Evolutionary conservation across 1,140 invertebrate genomes (phyloP).

Genomic region (Paraescarpia echinospica): DNA sequence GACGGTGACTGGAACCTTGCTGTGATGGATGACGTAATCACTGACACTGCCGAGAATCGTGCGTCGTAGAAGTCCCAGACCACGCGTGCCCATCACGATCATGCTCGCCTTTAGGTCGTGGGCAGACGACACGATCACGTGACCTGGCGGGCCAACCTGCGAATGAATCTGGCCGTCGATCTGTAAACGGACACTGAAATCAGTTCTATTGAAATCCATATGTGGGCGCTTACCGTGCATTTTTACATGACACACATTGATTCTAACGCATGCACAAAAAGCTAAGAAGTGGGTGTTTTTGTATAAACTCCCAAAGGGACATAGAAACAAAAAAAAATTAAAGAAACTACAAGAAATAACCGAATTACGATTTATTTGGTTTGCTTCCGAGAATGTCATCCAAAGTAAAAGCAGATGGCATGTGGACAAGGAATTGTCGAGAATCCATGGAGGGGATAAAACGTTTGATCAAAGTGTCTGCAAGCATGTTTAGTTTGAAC

Average conservation of each 20-base stretch:
- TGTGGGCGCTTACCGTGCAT: background rate
- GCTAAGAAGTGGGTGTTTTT: too few species aligned
- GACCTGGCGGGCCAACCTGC: constrained; percentile 12
- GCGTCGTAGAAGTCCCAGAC: constrained; percentile 20
- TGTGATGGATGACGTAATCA: constrained; percentile 29
- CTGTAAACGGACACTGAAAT: background rate
- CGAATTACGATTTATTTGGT: too few species aligned
- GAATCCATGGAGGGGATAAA: too few species aligned
- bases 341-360: too few species aligned
- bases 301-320: too few species aligned
- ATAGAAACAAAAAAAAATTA: too few species aligned
- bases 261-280: too few species aligned
- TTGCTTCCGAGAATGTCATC: too few species aligned
- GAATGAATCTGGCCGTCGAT: background rate
- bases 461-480: too few species aligned
- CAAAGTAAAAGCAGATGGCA: too few species aligned
- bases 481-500: too few species aligned
- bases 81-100: constrained; percentile 29
- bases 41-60: constrained; percentile 29
- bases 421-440: too few species aligned
- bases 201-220: background rate
- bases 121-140: constrained; percentile 19
- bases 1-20: constrained; percentile 22
- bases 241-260: background rate
- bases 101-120: constrained; percentile 13